Conservation (phyloP, 1,140 invertebrate genomes). For the Hormaphis cornu region DNA sequence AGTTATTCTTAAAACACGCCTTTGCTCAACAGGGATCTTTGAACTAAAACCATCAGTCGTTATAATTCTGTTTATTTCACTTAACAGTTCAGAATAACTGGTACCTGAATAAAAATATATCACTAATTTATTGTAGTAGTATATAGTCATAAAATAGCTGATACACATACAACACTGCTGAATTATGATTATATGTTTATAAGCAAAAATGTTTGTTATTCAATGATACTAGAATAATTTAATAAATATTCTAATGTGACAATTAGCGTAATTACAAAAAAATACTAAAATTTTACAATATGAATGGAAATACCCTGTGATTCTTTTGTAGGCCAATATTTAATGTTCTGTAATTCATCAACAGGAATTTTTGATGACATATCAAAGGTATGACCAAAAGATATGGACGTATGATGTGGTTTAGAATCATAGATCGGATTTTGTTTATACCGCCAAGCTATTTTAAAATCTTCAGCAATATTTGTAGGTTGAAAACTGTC, state of each 20-base stretch:
- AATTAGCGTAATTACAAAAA: too few relatives aligned
- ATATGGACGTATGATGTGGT: constrained; percentile 16
- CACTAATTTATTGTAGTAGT: too few relatives aligned
- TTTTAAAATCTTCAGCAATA: constrained; percentile 19
- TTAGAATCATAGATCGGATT: constrained; percentile 18
- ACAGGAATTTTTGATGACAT: constrained; percentile 12
- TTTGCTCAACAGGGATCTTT: constrained; percentile 20
- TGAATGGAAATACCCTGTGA: background rate
- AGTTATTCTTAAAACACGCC: constrained; percentile 17
- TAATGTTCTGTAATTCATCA: constrained; percentile 11
- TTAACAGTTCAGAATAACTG: background rate
- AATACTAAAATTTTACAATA: background rate
- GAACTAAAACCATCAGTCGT: background rate
- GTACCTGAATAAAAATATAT: background rate
- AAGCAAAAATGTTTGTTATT: too few relatives aligned
- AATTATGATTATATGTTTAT: too few relatives aligned
- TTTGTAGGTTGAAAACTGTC: background rate
- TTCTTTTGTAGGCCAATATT: background rate
- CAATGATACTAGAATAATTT: too few relatives aligned
- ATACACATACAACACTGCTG: background rate
- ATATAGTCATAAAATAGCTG: background rate
- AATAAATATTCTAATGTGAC: too few relatives aligned
- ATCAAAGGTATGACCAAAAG: constrained; percentile 28
- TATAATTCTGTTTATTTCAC: constrained; percentile 4
- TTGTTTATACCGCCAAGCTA: constrained; percentile 22